Evolutionary conservation across 2,888 invertebrate genomes (phyloP), one percentile per base, ranked within the genome.

Genomic region (Eristalis arbustorum): DNA sequence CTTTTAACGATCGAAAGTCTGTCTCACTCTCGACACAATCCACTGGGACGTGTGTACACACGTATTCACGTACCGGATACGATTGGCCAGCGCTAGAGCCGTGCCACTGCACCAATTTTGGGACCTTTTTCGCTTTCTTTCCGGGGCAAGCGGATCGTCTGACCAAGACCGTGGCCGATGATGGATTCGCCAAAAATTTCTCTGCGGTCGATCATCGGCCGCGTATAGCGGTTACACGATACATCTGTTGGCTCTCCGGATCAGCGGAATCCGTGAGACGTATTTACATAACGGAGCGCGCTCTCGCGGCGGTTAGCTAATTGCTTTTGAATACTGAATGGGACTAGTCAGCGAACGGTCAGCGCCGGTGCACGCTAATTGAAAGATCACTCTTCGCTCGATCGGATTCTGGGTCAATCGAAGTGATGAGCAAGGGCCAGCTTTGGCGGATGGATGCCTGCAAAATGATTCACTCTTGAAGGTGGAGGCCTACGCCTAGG

Each of bases 1-100:
- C 59, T 81, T 76, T 80, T 68, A 75, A 72, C 76, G 77, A 85
- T 82, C 82, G 85, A 85, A 85, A 85, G 85, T 78, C 61, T 67
- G 73, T 66, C 73, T 77, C 73, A 81, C 76, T 81, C 71, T 76
- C 80, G 72, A 67, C 75, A 71, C 72, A 62, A 67, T 62, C 40
- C 83, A 63, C 68, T 22, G 71, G 64, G 40, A 49, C 78, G 63
- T 71, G 59, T 37, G 61, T 61, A 25, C 75, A 72, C 8, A 10
- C 31, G 10, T 8, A 8, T 31, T 31, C 31, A 31, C 69, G 79
- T 62, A 71, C 61, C 42, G 40, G 28, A 25, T 56, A 62, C 67
- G 59, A 59, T 71, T 74, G 28, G 62, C 18, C 18, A n/a, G 14
- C n/a, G 42, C 4, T 3, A n/a, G 14, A 31, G 31, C 10, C 31